These are phyloP conservation scores for Tyto alba DNA, from an alignment of 2,113 vertebrate species.

Conservation along the genomic window DNA sequence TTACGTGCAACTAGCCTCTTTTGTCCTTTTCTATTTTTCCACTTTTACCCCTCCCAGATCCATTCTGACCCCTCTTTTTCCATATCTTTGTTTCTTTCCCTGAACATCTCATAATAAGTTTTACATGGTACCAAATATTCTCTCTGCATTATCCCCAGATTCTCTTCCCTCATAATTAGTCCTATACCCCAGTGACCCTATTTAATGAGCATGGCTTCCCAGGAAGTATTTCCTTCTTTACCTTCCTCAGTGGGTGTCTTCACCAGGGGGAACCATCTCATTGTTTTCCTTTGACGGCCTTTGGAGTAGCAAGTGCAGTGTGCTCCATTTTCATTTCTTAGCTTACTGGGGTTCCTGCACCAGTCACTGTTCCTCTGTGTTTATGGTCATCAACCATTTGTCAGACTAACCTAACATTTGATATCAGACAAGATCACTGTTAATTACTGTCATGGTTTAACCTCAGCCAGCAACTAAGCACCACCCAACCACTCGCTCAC, in stretches of 20 bases:
- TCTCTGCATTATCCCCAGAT: background rate
- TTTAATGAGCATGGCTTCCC: background rate
- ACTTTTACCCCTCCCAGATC: background rate
- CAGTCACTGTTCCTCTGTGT: background rate
- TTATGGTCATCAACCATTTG: background rate
- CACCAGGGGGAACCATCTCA: background rate
- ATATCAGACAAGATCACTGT: background rate
- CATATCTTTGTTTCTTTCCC: background rate
- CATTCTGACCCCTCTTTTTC: background rate
- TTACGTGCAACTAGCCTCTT: background rate
- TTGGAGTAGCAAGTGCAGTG: background rate
- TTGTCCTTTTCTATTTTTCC: background rate
- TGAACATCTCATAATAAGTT: background rate
- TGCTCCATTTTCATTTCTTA: background rate
- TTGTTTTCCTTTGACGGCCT: background rate
- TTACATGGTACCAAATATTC: background rate
- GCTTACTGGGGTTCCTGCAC: background rate
- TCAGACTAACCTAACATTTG: background rate
- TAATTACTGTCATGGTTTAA: background rate
- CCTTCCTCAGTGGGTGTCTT: background rate
- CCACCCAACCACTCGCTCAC: no score
- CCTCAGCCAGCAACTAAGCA: no score
- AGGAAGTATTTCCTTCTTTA: background rate
- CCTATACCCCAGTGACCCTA: rapidly evolving
- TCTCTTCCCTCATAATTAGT: rapidly evolving